Evolutionary conservation across 2,888 invertebrate species (phyloP).

Genomic region (Zaprionus obscuricornis): DNA sequence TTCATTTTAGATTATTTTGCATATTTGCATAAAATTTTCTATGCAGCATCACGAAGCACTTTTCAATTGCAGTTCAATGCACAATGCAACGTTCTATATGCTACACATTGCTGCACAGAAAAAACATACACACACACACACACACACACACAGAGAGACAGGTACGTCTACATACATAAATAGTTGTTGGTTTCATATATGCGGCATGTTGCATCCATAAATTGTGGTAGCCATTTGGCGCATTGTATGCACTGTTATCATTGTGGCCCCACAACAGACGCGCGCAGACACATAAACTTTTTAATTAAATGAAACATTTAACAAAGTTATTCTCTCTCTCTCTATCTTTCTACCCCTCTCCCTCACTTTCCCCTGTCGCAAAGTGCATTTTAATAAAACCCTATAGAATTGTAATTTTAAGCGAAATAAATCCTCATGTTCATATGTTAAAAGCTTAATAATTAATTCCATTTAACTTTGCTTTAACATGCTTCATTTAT

Average conservation of each 20-base stretch:
- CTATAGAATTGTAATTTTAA: too few species aligned
- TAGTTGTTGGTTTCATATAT: too few species aligned
- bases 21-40: constrained; percentile 26
- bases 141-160: constrained; percentile 7
- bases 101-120: not conserved
- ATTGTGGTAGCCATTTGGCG: constrained; percentile 56
- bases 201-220: constrained; percentile 52
- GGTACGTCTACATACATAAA: too few species aligned
- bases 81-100: constrained; percentile 2
- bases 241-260: constrained; percentile 29
- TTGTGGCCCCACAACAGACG: constrained; percentile 12
- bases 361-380: not conserved
- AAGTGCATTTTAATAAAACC: constrained; percentile 17
- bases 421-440: too few species aligned
- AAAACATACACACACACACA: not conserved
- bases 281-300: constrained; percentile 12
- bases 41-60: constrained; percentile 22
- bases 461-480: constrained; percentile 28
- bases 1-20: constrained; percentile 39
- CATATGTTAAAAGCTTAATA: too few species aligned
- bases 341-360: not conserved
- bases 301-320: constrained; percentile 41
- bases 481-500: constrained; percentile 10
- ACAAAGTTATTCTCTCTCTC: not conserved
- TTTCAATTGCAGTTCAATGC: constrained; percentile 14